These are phyloP conservation scores for Orestias chungarensis DNA, from an alignment of 2,797 vertebrate genomes.

Conservation along the genomic window DNA sequence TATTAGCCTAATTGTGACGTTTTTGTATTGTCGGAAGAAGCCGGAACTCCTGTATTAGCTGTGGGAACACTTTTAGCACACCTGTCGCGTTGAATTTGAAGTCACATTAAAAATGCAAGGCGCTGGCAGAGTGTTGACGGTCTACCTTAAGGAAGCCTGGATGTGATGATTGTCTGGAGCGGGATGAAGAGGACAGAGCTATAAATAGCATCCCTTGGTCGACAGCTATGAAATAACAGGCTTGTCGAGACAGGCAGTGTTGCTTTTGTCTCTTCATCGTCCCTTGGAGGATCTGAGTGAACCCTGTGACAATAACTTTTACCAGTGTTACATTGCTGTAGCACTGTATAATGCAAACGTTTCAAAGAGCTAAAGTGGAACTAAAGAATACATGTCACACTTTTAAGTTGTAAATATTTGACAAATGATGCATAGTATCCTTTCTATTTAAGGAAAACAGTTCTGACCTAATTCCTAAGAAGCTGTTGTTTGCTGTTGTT, in stretches of 20 bases:
- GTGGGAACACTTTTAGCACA: background rate
- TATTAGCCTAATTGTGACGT: too few relatives aligned
- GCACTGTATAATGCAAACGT: background rate
- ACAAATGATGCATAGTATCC: too few relatives aligned
- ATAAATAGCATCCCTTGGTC: conserved; percentile 80
- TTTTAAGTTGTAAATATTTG: too few relatives aligned
- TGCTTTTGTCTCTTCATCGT: conserved; percentile 17
- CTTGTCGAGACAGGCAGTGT: conserved; percentile 47
- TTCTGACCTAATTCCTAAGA: conserved; percentile 7
- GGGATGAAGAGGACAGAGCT: conserved; percentile 74
- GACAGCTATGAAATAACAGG: conserved; percentile 48
- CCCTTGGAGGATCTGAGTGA: conserved; percentile 34
- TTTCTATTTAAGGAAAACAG: background rate
- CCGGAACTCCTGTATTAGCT: too few relatives aligned
- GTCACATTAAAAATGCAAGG: conserved; percentile 5
- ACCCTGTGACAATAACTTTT: background rate
- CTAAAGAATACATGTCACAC: background rate
- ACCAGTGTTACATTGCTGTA: background rate
- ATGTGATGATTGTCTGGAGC: conserved; percentile 68
- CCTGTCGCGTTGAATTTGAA: background rate
- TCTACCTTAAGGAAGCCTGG: conserved; percentile 33
- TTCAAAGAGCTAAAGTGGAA: background rate
- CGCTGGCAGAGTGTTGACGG: background rate
- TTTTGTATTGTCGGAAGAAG: too few relatives aligned
- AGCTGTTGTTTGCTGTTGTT: conserved; percentile 36